Percentiles rank a stretch among this genome's conserved stretches.
These are phyloP conservation scores for Rhinoptilus africanus DNA, from an alignment of 2,113 vertebrate species.

Conservation along the genomic window DNA sequence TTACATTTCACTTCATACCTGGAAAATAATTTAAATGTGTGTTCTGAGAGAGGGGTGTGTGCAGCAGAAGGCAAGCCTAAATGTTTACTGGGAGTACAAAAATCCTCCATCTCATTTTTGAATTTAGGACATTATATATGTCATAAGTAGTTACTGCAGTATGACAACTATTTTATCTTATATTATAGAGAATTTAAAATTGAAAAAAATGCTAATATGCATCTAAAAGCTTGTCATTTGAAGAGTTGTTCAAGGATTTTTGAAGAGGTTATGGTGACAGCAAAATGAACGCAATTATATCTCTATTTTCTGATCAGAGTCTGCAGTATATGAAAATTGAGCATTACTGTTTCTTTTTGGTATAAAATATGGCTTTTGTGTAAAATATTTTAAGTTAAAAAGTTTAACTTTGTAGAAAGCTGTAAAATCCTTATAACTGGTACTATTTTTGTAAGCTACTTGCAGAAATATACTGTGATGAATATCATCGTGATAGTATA, in stretches of 20 bases:
- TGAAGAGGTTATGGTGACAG: conserved; percentile 85
- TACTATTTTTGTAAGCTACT: conserved; percentile 47
- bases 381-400: conserved; percentile 69
- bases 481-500: neutral
- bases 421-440: conserved; percentile 29
- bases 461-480: neutral
- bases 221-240: conserved; percentile 87
- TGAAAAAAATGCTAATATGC: conserved; percentile 83
- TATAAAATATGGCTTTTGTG: conserved; percentile 67
- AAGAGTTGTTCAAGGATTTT: conserved; percentile 81
- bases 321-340: conserved; percentile 74
- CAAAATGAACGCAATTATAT: conserved; percentile 86
- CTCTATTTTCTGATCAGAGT: conserved; percentile 81
- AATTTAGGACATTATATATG: conserved; percentile 80
- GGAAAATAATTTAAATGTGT: conserved; percentile 60
- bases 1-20: conserved; percentile 31
- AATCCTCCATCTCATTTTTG: conserved; percentile 74
- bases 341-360: conserved; percentile 67
- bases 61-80: conserved; percentile 59
- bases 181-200: conserved; percentile 79
- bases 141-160: conserved; percentile 74
- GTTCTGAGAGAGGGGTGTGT: conserved; percentile 37
- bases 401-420: conserved; percentile 60
- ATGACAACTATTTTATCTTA: conserved; percentile 79
- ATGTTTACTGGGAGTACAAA: conserved; percentile 73